Percentiles rank a stretch among this genome's conserved stretches.
These are phyloP conservation scores for Chaetura pelagica DNA, from an alignment of 2,113 vertebrate genomes.

Conservation along the genomic window DNA sequence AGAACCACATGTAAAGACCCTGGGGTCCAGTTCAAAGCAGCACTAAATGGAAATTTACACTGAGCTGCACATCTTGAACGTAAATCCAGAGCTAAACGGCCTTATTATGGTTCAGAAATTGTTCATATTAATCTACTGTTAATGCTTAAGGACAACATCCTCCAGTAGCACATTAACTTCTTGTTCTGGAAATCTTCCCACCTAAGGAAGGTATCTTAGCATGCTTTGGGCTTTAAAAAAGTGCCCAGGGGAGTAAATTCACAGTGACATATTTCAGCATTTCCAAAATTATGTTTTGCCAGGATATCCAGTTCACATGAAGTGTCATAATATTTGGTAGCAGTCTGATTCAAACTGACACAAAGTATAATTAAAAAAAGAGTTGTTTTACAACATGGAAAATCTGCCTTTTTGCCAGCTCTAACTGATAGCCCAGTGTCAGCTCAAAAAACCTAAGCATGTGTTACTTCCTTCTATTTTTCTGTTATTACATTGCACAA, in stretches of 20 bases:
- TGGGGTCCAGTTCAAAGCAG: not conserved
- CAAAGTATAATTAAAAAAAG: not conserved
- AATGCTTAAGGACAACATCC: not conserved
- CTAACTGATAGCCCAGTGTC: constrained; percentile 26
- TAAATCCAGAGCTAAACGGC: not conserved
- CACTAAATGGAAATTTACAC: not conserved
- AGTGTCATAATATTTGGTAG: constrained; percentile 64
- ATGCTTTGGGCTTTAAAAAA: not conserved
- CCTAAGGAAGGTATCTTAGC: not conserved
- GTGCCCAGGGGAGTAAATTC: not conserved
- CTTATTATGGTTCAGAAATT: not conserved
- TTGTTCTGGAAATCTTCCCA: not conserved
- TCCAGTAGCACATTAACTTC: not conserved
- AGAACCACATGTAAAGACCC: not conserved
- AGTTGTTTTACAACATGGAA: not conserved
- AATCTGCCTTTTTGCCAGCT: constrained; percentile 45
- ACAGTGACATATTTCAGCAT: not conserved
- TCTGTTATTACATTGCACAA: not conserved
- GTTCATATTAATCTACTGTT: not conserved
- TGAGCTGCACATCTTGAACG: not conserved
- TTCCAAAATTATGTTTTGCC: constrained; percentile 6
- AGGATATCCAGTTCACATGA: constrained; percentile 8
- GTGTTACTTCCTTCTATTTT: constrained; percentile 1
- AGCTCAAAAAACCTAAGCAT: not conserved
- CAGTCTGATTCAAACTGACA: constrained; percentile 17